phyloP scores from a whole-genome alignment of 2,888 invertebrate species.

The Thymelicus sylvestris region DNA sequence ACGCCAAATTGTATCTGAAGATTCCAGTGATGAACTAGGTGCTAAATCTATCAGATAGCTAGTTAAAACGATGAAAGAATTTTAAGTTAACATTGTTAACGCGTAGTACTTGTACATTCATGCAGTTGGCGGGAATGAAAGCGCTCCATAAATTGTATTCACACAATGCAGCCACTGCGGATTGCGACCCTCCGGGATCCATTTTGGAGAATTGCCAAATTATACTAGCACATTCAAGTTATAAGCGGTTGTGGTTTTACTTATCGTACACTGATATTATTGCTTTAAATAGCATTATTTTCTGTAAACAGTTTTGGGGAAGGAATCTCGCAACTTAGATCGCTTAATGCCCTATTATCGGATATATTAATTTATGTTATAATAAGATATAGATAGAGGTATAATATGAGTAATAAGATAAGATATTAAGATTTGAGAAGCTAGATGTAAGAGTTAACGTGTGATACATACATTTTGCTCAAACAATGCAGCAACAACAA shows the following conservation, averaged over 20 bases:
- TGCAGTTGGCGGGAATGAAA: conserved; percentile 47
- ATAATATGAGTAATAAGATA: not conserved
- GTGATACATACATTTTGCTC: conserved; percentile 51
- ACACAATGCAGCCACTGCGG: conserved; percentile 50
- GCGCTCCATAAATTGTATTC: conserved; percentile 50
- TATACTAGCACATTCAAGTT: conserved; percentile 21
- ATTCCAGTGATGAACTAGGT: conserved; percentile 26
- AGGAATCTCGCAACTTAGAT: no score
- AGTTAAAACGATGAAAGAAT: conserved; percentile 16
- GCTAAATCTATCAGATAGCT: conserved; percentile 28
- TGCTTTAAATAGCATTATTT: not conserved
- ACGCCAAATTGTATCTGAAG: conserved; percentile 21
- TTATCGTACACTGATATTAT: not conserved
- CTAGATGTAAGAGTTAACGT: conserved; percentile 47
- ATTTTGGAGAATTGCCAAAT: conserved; percentile 54
- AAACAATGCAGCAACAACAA: conserved; percentile 56
- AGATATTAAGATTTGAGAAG: not conserved
- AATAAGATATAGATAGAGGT: not conserved
- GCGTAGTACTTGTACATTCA: conserved; percentile 8
- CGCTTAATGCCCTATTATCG: no score
- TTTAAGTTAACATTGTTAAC: conserved; percentile 21
- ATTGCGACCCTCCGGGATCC: conserved; percentile 46
- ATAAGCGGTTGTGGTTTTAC: conserved; percentile 21
- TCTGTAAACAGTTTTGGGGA: not conserved
- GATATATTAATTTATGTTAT: no score